phyloP scores from a whole-genome alignment of 2,113 vertebrate genomes.

The Ctenomys sociabilis region DNA sequence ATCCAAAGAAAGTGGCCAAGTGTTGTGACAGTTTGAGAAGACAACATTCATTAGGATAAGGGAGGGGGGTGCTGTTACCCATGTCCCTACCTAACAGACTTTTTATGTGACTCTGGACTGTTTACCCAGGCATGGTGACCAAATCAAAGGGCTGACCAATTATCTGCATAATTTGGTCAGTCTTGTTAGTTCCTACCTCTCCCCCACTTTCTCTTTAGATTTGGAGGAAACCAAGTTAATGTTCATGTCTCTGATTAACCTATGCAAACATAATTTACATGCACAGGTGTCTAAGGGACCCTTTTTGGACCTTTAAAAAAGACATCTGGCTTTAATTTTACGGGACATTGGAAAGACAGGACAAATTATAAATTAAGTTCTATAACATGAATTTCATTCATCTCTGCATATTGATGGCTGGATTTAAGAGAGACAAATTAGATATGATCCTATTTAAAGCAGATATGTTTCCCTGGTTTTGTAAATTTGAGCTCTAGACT shows the following conservation, averaged over 20 bases:
- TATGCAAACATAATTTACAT: slow-evolving; percentile 43
- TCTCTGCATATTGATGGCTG: slow-evolving; percentile 31
- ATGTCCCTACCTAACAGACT: neutral
- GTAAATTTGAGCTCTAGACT: neutral
- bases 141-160: slow-evolving; percentile 39
- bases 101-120: neutral
- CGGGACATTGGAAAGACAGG: slow-evolving; percentile 46
- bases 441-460: slow-evolving; percentile 40
- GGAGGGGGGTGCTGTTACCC: neutral
- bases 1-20: slow-evolving; percentile 91
- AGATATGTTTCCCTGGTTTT: slow-evolving; percentile 39
- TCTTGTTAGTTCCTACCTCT: neutral
- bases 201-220: neutral
- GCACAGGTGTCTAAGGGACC: slow-evolving; percentile 33
- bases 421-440: slow-evolving; percentile 42
- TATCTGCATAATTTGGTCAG: slow-evolving; percentile 6
- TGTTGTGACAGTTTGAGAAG: slow-evolving; percentile 91
- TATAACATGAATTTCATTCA: slow-evolving; percentile 55
- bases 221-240: slow-evolving; percentile 28
- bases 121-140: neutral
- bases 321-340: slow-evolving; percentile 68
- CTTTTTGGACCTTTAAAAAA: slow-evolving; percentile 64
- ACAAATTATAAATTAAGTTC: slow-evolving; percentile 54
- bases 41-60: slow-evolving; percentile 89
- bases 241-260: slow-evolving; percentile 39